Percentiles rank a stretch among this genome's conserved stretches.
Conservation (phyloP, 2,113 vertebrate species). For the Brienomyrus brachyistius region DNA sequence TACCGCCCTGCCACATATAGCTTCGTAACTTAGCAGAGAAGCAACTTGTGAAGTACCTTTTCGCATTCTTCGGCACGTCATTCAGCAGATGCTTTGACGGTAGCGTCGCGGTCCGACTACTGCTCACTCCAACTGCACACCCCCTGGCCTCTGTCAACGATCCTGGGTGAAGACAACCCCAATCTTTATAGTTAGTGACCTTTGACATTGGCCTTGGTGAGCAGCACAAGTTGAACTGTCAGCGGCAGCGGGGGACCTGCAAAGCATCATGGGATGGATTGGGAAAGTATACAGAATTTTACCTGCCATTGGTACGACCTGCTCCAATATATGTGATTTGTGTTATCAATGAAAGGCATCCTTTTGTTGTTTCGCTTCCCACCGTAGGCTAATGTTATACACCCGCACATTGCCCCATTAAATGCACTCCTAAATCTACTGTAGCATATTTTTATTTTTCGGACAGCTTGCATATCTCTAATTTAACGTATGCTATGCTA, state of each 20-base stretch:
- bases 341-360: conserved; percentile 83
- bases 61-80: background rate
- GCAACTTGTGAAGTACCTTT: background rate
- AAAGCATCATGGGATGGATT: conserved; percentile 99
- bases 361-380: conserved; percentile 72
- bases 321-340: conserved; percentile 98
- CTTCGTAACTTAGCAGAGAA: background rate
- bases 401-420: background rate
- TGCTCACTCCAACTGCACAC: conserved; percentile 63
- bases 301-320: conserved; percentile 98
- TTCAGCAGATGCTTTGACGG: background rate
- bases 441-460: background rate
- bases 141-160: conserved; percentile 58
- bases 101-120: conserved; percentile 42
- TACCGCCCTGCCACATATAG: background rate
- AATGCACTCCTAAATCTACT: conserved; percentile 9
- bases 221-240: conserved; percentile 99
- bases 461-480: conserved; percentile 9
- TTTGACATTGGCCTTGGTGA: conserved; percentile 99
- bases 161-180: conserved; percentile 55
- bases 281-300: conserved; percentile 99
- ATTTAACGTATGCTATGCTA: conserved; percentile 1
- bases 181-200: conserved; percentile 68
- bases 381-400: conserved; percentile 66
- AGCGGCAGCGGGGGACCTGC: conserved; percentile 99